Conservation (phyloP, 64 coral and sea anemone species). For the Actinia equina region DNA sequence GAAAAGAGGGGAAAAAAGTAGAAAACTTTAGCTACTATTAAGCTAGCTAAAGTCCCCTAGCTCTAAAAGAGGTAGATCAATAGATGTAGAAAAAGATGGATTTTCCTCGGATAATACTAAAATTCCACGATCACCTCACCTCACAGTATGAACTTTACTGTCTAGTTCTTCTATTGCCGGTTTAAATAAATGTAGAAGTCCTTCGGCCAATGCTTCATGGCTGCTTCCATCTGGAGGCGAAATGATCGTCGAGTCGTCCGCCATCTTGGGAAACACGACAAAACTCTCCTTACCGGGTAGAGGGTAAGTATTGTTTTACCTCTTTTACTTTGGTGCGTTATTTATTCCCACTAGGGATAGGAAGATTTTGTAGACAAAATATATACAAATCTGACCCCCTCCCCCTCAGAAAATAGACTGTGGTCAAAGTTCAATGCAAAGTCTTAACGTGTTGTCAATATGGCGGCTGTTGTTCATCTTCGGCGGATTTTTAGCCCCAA, state of each 20-base stretch:
- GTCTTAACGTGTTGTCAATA: background rate
- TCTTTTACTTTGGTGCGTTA: background rate
- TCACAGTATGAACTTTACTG: conserved; percentile 66
- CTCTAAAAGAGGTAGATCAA: background rate
- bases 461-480: conserved; percentile 17
- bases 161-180: conserved; percentile 88
- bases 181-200: conserved; percentile 81
- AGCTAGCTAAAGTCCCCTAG: too few species aligned
- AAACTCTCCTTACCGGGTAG: background rate
- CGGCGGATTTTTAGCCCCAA: conserved; percentile 8
- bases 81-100: background rate
- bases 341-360: background rate
- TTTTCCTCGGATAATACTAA: background rate
- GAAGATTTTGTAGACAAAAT: background rate
- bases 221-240: conserved; percentile 17
- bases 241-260: background rate
- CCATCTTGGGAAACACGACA: conserved; percentile 51
- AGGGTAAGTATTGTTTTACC: background rate
- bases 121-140: background rate
- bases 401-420: background rate
- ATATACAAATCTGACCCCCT: background rate
- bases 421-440: background rate
- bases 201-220: conserved; percentile 56
- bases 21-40: background rate
- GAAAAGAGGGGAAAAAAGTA: background rate